Base-by-base conservation (phyloP, 2,113 vertebrate genomes). In the Vireo altiloquus region DNA sequence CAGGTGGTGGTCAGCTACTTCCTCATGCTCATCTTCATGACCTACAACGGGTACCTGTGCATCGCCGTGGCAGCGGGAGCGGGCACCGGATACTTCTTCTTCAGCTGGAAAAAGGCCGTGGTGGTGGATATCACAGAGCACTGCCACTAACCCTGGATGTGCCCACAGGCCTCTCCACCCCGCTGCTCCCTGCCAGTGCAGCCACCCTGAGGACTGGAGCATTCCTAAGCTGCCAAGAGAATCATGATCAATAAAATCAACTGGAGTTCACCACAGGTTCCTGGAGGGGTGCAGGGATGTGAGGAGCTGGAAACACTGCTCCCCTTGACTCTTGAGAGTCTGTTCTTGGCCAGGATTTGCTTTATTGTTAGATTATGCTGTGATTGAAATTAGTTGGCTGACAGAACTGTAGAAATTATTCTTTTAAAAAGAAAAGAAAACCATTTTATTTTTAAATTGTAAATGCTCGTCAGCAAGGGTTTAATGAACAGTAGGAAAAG, bases 121-220 rank as follows among this genome's bases (percentile, higher is more conserved):
- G 99, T 99, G 6, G 99, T 99, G 69, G 99, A 99, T 95, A 99
- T 99, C 96, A 99, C 99, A 0, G 99, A 99, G 96, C 99, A 99
- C 92, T 99, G 99, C 96, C 99, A 99, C 90, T 99, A 98, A 95
- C 40, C 0, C 46, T 8, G 39, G 60, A 8, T 40, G 82, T 71
- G 57, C 60, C 76, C 69, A 47, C 33, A 74, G 87, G 82, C 84
- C 90, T 92, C 78, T 89, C 87, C 66, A 69, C 65, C 96, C 79
- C 82, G 27, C 83, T 33, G 85, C 87, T 96, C 85, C 91, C 83
- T 81, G 27, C 13, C 46, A 61, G 65, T 2, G 47, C 61, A 87
- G 59, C 87, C 60, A 31, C 54, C 54, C n/a, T 0, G 3, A 85
- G 90, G 84, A 95, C 93, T 80, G 95, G 87, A 91, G 79, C 89